Conservation (phyloP, 2,888 invertebrate genomes). For the Ophion obscuratus region DNA sequence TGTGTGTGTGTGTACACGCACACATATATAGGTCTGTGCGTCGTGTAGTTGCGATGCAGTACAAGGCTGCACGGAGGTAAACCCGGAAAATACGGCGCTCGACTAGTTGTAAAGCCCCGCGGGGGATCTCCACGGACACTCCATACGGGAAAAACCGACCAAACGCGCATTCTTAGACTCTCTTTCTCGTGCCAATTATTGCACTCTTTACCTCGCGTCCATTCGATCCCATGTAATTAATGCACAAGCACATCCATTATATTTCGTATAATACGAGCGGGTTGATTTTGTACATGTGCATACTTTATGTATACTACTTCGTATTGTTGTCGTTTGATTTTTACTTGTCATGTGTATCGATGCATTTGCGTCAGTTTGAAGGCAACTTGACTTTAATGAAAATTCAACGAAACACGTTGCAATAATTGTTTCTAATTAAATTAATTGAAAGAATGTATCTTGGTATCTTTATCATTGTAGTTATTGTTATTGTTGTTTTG, state of each 20-base stretch:
- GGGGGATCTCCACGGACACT: slow-evolving; percentile 53
- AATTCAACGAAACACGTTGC: background rate
- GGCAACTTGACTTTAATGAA: no score
- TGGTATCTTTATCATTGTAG: background rate
- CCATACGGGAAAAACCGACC: slow-evolving; percentile 72
- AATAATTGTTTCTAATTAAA: background rate
- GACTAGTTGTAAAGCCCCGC: slow-evolving; percentile 73
- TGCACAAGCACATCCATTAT: slow-evolving; percentile 9
- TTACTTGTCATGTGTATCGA: no score
- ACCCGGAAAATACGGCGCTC: slow-evolving; percentile 71
- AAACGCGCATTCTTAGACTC: slow-evolving; percentile 58
- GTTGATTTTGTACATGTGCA: background rate
- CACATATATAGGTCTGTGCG: background rate
- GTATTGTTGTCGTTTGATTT: background rate
- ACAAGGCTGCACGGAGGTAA: slow-evolving; percentile 45
- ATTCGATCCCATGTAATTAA: slow-evolving; percentile 50
- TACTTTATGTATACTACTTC: background rate
- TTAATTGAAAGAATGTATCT: background rate
- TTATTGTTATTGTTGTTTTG: slow-evolving; percentile 41
- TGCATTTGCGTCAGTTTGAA: no score
- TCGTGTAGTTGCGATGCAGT: slow-evolving; percentile 2
- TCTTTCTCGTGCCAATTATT: slow-evolving; percentile 63
- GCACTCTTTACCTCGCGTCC: slow-evolving; percentile 58
- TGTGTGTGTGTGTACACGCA: background rate
- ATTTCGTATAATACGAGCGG: slow-evolving; percentile 2